Evolutionary conservation across 2,888 invertebrate genomes (phyloP).

Genomic region (Ctenicera cuprea): DNA sequence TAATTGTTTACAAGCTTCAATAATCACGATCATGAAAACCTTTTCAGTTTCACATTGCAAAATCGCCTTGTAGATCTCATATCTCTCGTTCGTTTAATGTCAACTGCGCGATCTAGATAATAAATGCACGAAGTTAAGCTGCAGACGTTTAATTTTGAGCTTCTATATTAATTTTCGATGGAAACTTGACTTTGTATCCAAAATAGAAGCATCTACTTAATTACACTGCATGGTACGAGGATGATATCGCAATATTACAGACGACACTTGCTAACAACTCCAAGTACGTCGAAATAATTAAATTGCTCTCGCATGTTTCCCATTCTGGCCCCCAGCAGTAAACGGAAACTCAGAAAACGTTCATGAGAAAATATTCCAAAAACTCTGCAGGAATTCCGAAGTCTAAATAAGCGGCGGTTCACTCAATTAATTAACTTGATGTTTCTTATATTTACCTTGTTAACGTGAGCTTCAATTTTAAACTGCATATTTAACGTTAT

Average conservation of each 20-base stretch:
- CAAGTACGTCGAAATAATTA: constrained; percentile 28
- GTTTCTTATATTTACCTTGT: neutral
- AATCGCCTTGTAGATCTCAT: neutral
- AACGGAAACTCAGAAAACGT: neutral
- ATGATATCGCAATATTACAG: constrained; percentile 29
- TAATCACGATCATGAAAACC: neutral
- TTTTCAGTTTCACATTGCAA: neutral
- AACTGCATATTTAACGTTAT: neutral
- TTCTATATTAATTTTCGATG: constrained; percentile 14
- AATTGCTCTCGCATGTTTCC: constrained; percentile 26
- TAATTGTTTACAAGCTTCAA: no score
- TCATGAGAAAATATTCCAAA: constrained; percentile 10
- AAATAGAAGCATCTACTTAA: constrained; percentile 26
- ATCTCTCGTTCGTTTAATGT: neutral
- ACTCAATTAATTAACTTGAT: neutral
- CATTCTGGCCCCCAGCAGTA: neutral
- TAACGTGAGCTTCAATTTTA: neutral
- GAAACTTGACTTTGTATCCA: neutral
- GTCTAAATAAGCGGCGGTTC: neutral
- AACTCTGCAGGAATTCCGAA: neutral
- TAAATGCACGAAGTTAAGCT: neutral
- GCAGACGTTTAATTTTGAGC: neutral
- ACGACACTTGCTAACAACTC: constrained; percentile 23
- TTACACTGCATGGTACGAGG: constrained; percentile 9
- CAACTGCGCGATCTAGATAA: neutral